Conservation (phyloP, 2,888 invertebrate species). For the Drosophila kambysellisi region DNA sequence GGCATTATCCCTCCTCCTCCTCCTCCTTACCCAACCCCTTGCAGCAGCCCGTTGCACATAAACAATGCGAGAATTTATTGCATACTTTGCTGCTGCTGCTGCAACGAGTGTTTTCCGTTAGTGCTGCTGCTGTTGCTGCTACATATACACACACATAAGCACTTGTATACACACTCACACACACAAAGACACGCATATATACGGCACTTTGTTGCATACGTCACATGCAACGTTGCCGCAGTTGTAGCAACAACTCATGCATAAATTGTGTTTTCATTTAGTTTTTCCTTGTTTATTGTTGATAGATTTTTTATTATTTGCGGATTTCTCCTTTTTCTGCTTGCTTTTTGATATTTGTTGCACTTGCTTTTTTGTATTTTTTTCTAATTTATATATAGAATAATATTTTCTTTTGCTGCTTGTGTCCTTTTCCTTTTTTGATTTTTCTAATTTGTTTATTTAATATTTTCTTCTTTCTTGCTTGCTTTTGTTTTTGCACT, state of each 20-base stretch:
- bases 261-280: conserved; percentile 58
- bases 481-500: conserved; percentile 29
- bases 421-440: conserved; percentile 20
- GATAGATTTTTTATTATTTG: not conserved
- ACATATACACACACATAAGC: conserved; percentile 26
- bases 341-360: conserved; percentile 24
- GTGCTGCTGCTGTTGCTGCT: conserved; percentile 46
- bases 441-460: not conserved
- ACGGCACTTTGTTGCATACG: conserved; percentile 75
- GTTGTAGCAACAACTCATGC: conserved; percentile 66
- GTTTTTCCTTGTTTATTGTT: conserved; percentile 25
- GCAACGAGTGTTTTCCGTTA: conserved; percentile 59
- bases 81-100: conserved; percentile 75
- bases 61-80: conserved; percentile 79
- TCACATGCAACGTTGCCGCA: conserved; percentile 70
- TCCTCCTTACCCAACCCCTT: conserved; percentile 1
- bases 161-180: conserved; percentile 27
- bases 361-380: conserved; percentile 21
- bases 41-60: conserved; percentile 62
- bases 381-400: conserved; percentile 18
- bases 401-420: conserved; percentile 8
- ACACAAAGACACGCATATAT: conserved; percentile 10
- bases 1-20: conserved; percentile 3
- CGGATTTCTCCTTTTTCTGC: conserved; percentile 17
- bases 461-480: not conserved